Evolutionary conservation across 2,113 vertebrate species (phyloP).

Genomic region (human): DNA sequence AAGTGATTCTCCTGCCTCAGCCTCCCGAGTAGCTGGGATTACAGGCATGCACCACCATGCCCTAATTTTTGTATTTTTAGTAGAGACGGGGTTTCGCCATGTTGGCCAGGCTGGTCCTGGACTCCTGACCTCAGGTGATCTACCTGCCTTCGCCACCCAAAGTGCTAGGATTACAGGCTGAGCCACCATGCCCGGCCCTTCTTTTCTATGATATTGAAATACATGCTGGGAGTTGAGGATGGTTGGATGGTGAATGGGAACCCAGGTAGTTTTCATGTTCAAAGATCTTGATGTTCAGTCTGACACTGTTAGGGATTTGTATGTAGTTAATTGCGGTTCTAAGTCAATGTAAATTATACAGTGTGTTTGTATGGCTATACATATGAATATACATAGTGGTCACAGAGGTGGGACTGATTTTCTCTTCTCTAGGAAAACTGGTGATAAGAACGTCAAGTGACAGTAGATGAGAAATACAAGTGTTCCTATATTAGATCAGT

Average conservation of each 20-base stretch:
- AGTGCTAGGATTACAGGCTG: no score
- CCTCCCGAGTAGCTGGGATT: no score
- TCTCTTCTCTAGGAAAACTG: neutral
- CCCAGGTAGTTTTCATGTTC: neutral
- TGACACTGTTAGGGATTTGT: neutral
- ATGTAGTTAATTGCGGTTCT: neutral
- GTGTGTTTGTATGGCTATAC: neutral
- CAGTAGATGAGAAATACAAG: neutral
- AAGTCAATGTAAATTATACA: conserved; percentile 2
- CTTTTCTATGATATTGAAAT: conserved; percentile 4
- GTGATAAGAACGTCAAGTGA: neutral
- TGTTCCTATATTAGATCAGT: neutral
- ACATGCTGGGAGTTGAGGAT: neutral
- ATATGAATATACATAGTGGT: neutral
- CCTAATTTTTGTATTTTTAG: no score
- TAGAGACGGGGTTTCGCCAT: no score
- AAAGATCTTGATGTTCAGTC: neutral
- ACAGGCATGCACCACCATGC: no score
- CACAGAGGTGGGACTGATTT: neutral
- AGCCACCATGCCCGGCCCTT: neutral
- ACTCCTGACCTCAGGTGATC: no score
- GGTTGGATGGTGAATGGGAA: neutral
- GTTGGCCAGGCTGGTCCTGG: no score
- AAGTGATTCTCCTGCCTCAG: no score
- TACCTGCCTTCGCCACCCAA: no score